Base-by-base conservation (phyloP, 2,797 vertebrate species). In the Cynopterus sphinx region DNA sequence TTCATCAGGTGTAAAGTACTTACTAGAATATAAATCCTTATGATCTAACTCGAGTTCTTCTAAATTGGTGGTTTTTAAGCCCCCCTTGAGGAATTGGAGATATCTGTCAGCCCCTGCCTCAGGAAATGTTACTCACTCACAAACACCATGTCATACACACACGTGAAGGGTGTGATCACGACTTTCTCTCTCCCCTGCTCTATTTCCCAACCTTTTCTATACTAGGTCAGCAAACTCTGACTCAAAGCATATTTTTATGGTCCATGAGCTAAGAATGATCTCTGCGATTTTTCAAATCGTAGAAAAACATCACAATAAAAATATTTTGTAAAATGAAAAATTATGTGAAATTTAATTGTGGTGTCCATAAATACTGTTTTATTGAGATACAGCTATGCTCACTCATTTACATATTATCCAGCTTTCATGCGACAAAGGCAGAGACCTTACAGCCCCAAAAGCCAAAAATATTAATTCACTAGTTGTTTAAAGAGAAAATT, bases 241-340 rank as follows among this genome's bases (percentile, higher is more conserved):
- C 61, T 83, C n/a, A 87, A 28, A 85, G 24, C 15, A 33, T 57
- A 9, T 55, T 36, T 59, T 75, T 74, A 22, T 79, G 43, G 12
- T 22, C 10, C 22, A 7, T 77, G 13, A 91, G 22, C 22, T 82
- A 93, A 74, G 19, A 31, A 51, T 68, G 15, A 43, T 31, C 74
- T 91, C 77, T 61, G 6, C 61, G 4, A 53, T 41, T 73, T 81
- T 55, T 61, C 33, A 82, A 86, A 26, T 86, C 3, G 24, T 74
- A 11, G 15, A 41, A 82, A 65, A 71, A 36, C 41, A 79, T 41
- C 9, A 67, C n/a, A 77, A 43, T 67, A 26, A 55, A 31, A 86
- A 73, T 82, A 33, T 33, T 63, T 77, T 59, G 21, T 70, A 28
- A 77, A 6, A 22, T n/a, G n/a, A 31, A 78, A 95, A 83, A 51